Conservation (phyloP, 2,797 vertebrate species). For the Morelia viridis region DNA sequence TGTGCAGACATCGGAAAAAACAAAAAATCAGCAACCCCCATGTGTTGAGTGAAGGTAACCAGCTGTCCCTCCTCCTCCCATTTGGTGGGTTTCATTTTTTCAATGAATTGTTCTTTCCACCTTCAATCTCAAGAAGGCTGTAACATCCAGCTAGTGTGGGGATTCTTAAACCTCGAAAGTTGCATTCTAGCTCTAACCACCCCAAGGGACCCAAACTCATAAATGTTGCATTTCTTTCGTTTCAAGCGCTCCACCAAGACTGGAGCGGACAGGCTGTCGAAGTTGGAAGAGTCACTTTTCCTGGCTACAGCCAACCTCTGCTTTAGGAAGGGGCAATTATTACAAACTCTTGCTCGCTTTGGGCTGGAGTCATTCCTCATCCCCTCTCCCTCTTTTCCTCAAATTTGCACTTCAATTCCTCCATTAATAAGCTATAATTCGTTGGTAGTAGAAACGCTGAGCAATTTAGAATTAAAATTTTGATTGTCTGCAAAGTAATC, state of each 20-base stretch:
- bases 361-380: neutral
- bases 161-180: neutral
- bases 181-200: neutral
- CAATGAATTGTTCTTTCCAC: neutral
- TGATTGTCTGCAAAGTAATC: neutral
- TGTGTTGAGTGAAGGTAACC: neutral
- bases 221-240: neutral
- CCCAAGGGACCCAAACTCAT: neutral
- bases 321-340: neutral
- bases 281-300: neutral
- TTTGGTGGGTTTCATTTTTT: neutral
- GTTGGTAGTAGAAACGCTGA: neutral
- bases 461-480: neutral
- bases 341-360: neutral
- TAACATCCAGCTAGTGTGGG: neutral
- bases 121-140: neutral
- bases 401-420: neutral
- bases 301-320: neutral
- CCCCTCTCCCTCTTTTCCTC: neutral
- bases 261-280: neutral
- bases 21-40: too few relatives aligned
- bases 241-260: neutral
- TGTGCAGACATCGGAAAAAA: too few relatives aligned
- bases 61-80: neutral
- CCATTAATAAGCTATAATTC: neutral